A percentile compares a stretch with the other conserved stretches of the same genome.
Conservation (phyloP, 2,888 invertebrate species). For the Orthosia cruda region DNA sequence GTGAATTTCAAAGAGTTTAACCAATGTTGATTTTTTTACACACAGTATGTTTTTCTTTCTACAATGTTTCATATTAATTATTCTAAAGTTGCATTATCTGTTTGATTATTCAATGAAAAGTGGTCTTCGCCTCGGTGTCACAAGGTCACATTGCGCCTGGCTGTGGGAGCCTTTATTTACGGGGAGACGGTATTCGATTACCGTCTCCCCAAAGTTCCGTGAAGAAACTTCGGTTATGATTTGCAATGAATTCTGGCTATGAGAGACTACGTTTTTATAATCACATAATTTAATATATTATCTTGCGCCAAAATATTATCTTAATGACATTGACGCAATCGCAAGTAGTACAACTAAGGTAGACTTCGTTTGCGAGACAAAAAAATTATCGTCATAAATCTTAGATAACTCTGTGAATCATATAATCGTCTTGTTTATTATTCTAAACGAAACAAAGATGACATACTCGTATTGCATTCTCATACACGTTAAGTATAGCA, state of each 20-base stretch:
- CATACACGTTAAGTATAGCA: conserved; percentile 2
- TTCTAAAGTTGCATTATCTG: no score
- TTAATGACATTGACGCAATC: conserved; percentile 24
- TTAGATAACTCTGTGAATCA: conserved; percentile 39
- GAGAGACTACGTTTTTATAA: background rate
- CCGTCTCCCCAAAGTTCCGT: no score
- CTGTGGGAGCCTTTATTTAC: background rate
- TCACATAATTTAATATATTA: background rate
- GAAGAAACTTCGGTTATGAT: background rate
- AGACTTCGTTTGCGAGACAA: conserved; percentile 16
- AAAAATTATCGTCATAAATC: conserved; percentile 9
- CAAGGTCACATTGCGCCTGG: no score
- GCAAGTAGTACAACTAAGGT: background rate
- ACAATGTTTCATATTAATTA: no score
- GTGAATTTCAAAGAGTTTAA: background rate
- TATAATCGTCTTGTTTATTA: conserved; percentile 14
- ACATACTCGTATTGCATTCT: conserved; percentile 37
- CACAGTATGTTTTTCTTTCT: no score
- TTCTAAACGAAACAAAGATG: conserved; percentile 9
- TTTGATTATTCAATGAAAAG: no score
- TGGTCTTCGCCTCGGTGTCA: no score
- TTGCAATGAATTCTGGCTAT: background rate
- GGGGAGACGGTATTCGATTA: background rate
- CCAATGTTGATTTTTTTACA: background rate
- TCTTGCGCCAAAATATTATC: conserved; percentile 5